Conservation (phyloP, 2,113 vertebrate species). For the Platichthys stellatus region DNA sequence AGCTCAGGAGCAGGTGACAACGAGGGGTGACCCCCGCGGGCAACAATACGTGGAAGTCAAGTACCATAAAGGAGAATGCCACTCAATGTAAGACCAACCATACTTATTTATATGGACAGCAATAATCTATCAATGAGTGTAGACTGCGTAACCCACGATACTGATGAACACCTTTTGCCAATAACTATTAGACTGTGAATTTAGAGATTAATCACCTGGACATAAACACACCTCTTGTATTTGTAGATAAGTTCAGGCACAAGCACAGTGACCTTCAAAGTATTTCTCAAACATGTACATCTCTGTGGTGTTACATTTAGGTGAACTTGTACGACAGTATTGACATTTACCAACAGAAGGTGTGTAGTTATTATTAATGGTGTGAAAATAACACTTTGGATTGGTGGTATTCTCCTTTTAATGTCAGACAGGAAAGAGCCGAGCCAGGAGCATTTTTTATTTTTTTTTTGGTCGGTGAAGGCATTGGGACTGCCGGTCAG, state of each 20-base stretch:
- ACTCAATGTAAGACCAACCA: conserved; percentile 52
- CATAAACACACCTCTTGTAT: conserved; percentile 41
- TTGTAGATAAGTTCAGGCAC: conserved; percentile 38
- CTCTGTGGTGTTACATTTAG: conserved; percentile 18
- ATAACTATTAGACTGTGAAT: conserved; percentile 66
- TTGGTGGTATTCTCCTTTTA: conserved; percentile 74
- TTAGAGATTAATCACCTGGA: conserved; percentile 35
- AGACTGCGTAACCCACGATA: conserved; percentile 27
- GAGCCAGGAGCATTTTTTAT: conserved; percentile 41
- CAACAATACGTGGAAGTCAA: conserved; percentile 25
- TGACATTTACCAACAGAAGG: conserved; percentile 22
- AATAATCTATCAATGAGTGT: conserved; percentile 27
- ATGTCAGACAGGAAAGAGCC: conserved; percentile 34
- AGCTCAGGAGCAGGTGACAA: conserved; percentile 44
- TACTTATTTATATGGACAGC: conserved; percentile 46
- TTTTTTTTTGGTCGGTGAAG: conserved; percentile 46
- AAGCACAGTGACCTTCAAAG: conserved; percentile 19
- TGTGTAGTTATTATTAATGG: conserved; percentile 24
- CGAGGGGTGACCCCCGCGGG: background rate
- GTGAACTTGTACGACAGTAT: conserved; percentile 33
- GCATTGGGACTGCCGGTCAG: conserved; percentile 82
- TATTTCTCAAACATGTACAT: conserved; percentile 33
- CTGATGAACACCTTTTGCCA: conserved; percentile 38
- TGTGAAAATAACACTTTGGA: conserved; percentile 42
- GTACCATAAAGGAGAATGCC: conserved; percentile 71